Evolutionary conservation across 1,140 invertebrate genomes (phyloP).

Genomic region (Drosophila busckii): DNA sequence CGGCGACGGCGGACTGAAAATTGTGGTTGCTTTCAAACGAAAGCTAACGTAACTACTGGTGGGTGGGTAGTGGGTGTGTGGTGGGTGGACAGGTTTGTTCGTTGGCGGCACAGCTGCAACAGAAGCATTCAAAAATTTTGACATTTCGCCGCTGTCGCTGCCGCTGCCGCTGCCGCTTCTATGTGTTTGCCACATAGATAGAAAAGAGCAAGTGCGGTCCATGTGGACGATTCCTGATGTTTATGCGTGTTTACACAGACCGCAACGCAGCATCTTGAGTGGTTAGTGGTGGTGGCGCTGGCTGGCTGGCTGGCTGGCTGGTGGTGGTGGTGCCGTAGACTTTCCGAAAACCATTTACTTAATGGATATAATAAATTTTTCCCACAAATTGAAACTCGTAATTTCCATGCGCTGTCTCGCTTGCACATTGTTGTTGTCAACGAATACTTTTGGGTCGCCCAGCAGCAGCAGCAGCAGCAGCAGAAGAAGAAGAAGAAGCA

Average conservation of each 20-base stretch:
- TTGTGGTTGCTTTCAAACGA: slow-evolving; percentile 41
- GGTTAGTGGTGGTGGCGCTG: slow-evolving; percentile 13
- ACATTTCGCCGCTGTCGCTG: slow-evolving; percentile 70
- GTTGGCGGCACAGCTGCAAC: slow-evolving; percentile 54
- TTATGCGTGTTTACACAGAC: slow-evolving; percentile 53
- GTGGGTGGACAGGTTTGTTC: background rate
- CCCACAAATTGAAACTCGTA: slow-evolving; percentile 78
- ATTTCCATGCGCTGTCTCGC: slow-evolving; percentile 64
- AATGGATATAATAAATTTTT: slow-evolving; percentile 78
- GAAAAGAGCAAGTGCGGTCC: no score
- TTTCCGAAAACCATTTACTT: slow-evolving; percentile 77
- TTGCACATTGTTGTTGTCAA: slow-evolving; percentile 12
- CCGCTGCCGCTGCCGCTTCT: slow-evolving; percentile 39
- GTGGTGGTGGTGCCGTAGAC: slow-evolving; percentile 29
- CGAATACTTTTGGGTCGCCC: slow-evolving; percentile 15
- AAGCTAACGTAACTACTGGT: no score
- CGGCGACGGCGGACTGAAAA: background rate
- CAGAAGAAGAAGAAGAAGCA: no score
- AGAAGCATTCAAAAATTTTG: slow-evolving; percentile 69
- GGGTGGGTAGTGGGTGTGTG: no score
- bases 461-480: no score
- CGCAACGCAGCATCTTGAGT: slow-evolving; percentile 30
- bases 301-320: background rate
- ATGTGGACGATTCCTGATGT: slow-evolving; percentile 17
- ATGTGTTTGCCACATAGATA: slow-evolving; percentile 24